Evolutionary conservation across 2,888 invertebrate species (phyloP).

Genomic region (Arctia plantaginis): DNA sequence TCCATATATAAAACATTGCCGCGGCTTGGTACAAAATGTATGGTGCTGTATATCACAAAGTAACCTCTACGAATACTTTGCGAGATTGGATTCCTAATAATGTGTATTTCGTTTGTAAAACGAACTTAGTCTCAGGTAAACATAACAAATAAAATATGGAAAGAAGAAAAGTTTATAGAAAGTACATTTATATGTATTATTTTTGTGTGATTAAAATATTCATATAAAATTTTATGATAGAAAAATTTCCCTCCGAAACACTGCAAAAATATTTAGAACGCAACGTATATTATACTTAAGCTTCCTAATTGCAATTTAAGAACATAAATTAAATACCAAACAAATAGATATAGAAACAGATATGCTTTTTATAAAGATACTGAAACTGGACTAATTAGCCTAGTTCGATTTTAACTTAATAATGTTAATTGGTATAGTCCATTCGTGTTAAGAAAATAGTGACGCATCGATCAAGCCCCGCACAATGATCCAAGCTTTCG

Average conservation of each 20-base stretch:
- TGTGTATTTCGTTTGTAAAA: conserved; percentile 8
- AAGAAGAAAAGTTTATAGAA: background rate
- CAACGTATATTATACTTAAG: background rate
- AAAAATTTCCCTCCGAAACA: background rate
- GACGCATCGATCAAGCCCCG: too few species aligned
- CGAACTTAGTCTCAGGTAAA: background rate
- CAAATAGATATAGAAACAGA: background rate
- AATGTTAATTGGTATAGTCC: background rate
- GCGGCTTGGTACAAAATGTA: conserved; percentile 70
- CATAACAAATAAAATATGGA: background rate
- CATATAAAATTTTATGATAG: background rate
- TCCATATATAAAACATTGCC: conserved; percentile 63
- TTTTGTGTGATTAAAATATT: conserved; percentile 2
- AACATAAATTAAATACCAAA: background rate
- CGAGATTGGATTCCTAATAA: background rate
- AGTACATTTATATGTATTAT: background rate
- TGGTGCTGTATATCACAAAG: conserved; percentile 68
- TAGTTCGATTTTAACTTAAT: background rate
- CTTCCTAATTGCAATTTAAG: background rate
- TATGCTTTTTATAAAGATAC: background rate
- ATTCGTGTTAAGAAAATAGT: too few species aligned
- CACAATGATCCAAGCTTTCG: too few species aligned
- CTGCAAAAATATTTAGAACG: too few species aligned
- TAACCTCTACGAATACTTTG: conserved; percentile 22
- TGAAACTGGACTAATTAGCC: background rate